A percentile compares a stretch with the other conserved stretches of the same genome.
phyloP scores from a whole-genome alignment of 2,888 invertebrate genomes.

The Limnephilus auricula region DNA sequence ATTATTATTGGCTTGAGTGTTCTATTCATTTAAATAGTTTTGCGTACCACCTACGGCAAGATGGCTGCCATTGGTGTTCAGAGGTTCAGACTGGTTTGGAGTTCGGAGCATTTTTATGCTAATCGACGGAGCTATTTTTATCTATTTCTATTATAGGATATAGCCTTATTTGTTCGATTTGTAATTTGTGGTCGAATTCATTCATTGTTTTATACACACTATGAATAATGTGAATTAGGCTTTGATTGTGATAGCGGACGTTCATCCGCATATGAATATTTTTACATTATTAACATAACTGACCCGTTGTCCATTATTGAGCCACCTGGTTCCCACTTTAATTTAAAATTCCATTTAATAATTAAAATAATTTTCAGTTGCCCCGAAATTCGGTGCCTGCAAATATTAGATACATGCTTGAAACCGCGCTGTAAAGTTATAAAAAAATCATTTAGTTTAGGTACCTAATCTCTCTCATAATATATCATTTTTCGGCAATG shows the following conservation, averaged over 20 bases:
- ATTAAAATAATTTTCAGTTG: neutral
- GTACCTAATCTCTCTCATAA: neutral
- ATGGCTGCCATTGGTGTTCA: neutral
- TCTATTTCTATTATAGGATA: slow-evolving; percentile 20
- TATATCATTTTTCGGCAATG: neutral
- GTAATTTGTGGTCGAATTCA: slow-evolving; percentile 17
- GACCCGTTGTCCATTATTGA: neutral
- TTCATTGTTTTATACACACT: neutral
- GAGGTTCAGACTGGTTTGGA: slow-evolving; percentile 10
- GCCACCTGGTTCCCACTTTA: neutral
- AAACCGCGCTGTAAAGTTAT: neutral
- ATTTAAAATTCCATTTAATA: neutral
- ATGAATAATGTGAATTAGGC: neutral
- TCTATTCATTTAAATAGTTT: slow-evolving; percentile 13
- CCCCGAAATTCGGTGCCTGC: neutral
- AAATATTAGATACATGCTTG: neutral
- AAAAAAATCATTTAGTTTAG: neutral
- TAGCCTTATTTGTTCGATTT: neutral
- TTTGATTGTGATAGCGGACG: neutral
- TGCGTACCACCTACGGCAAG: neutral
- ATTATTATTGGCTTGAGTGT: neutral
- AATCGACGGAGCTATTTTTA: slow-evolving; percentile 37
- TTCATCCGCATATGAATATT: neutral
- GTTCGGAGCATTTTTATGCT: slow-evolving; percentile 29
- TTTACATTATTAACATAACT: slow-evolving; percentile 15